A percentile compares a stretch with the other conserved stretches of the same genome.
Evolutionary conservation across 2,888 invertebrate genomes (phyloP).

Genomic region (Netelia fuscicornis): DNA sequence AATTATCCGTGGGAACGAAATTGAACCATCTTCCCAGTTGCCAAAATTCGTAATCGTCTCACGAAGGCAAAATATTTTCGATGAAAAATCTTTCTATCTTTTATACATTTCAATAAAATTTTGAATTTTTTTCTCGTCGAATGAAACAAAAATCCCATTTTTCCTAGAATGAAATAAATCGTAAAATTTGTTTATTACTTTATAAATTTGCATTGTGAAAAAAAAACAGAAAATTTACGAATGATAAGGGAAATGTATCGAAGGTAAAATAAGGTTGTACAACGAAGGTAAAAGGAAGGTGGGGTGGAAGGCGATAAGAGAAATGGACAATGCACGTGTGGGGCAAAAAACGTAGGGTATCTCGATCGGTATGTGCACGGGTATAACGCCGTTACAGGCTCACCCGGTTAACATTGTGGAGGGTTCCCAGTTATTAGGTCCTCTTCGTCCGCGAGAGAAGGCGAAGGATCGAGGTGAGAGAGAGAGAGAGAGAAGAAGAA

Average conservation of each 20-base stretch:
- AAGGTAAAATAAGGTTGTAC: background rate
- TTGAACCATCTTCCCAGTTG: too few species aligned
- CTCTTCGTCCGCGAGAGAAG: slow-evolving; percentile 49
- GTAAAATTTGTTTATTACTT: too few species aligned
- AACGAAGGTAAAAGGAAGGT: background rate
- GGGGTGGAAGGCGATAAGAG: background rate
- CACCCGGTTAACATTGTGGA: slow-evolving; percentile 71
- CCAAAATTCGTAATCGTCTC: too few species aligned
- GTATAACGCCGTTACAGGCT: slow-evolving; percentile 41
- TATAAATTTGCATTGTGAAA: too few species aligned
- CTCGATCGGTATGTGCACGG: slow-evolving; percentile 44
- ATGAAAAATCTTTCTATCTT: too few species aligned
- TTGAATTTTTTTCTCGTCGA: too few species aligned
- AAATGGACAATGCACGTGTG: slow-evolving; percentile 5
- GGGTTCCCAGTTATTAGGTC: slow-evolving; percentile 80
- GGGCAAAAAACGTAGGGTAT: slow-evolving; percentile 31
- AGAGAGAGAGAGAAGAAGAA: background rate
- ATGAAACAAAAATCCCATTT: too few species aligned
- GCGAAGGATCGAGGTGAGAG: background rate
- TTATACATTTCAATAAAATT: too few species aligned
- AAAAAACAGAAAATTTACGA: too few species aligned
- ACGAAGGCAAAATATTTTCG: too few species aligned
- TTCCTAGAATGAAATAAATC: too few species aligned
- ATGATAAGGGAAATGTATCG: background rate
- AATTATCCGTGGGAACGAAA: slow-evolving; percentile 59